Percentiles rank a stretch among this genome's conserved stretches.
These are phyloP conservation scores for Euplexia lucipara DNA, from an alignment of 2,888 invertebrate genomes.

Conservation along the genomic window DNA sequence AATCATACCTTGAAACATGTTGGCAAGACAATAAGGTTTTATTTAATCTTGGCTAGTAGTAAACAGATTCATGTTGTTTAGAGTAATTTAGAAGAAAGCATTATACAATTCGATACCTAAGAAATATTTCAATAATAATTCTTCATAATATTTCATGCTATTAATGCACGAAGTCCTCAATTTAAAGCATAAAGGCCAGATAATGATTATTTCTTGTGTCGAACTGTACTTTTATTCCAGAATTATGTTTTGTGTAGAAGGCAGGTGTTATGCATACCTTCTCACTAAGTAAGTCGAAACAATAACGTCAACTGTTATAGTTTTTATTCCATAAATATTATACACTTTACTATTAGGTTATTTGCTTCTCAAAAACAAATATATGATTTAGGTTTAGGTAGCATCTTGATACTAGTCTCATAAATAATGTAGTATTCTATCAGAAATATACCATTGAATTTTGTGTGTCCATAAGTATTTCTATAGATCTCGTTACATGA, in stretches of 20 bases:
- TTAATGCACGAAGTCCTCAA: neutral
- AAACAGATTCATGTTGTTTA: conserved; percentile 56
- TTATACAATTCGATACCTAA: conserved; percentile 55
- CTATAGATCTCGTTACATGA: conserved; percentile 9
- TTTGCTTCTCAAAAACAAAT: conserved; percentile 27
- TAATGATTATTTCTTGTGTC: conserved; percentile 53
- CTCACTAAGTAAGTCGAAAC: conserved; percentile 53
- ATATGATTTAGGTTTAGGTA: conserved; percentile 27
- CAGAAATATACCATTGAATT: conserved; percentile 3
- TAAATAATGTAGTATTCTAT: conserved; percentile 35
- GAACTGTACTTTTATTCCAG: conserved; percentile 54
- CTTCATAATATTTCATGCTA: neutral
- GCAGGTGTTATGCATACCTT: conserved; percentile 52
- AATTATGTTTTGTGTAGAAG: conserved; percentile 54
- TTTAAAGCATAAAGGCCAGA: neutral
- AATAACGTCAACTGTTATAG: conserved; percentile 41
- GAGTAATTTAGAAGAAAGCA: conserved; percentile 52
- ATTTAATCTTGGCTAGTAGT: conserved; percentile 68
- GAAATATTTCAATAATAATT: conserved; percentile 39
- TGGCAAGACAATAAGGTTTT: conserved; percentile 60
- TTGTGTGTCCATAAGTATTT: conserved; percentile 14
- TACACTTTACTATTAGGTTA: conserved; percentile 31
- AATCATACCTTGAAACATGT: conserved; percentile 64
- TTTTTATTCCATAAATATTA: conserved; percentile 28
- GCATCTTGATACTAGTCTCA: conserved; percentile 18